Percentiles rank a stretch among this genome's conserved stretches.
Evolutionary conservation across 2,888 invertebrate species (phyloP).

Genomic region (Onthophagus sagittarius): DNA sequence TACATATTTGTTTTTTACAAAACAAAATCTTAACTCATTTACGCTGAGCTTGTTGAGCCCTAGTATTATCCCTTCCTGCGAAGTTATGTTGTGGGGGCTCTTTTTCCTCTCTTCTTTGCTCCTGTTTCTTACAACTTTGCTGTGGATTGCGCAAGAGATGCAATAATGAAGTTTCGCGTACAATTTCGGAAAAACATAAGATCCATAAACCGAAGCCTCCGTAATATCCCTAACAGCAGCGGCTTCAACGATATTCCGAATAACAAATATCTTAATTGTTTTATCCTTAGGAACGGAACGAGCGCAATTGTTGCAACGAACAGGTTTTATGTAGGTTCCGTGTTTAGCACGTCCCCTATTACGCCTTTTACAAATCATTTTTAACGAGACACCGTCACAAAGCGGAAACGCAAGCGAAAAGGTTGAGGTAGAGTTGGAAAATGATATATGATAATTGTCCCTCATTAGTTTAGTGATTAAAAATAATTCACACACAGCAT

Average conservation of each 20-base stretch:
- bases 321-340: conserved; percentile 95
- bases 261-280: conserved; percentile 99
- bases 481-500: too few species aligned
- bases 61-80: conserved; percentile 66
- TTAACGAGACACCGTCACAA: conserved; percentile 18
- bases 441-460: too few species aligned
- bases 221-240: conserved; percentile 98
- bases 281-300: conserved; percentile 99
- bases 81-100: conserved; percentile 91
- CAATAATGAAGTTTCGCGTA: conserved; percentile 99
- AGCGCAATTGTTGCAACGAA: conserved; percentile 99
- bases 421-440: too few species aligned
- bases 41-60: conserved; percentile 59
- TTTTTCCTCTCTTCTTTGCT: conserved; percentile 95
- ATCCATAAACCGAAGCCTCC: conserved; percentile 92
- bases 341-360: conserved; percentile 99
- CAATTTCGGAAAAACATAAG: conserved; percentile 94
- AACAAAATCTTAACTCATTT: too few species aligned
- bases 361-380: conserved; percentile 85
- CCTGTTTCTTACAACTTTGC: conserved; percentile 98
- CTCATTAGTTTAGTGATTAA: too few species aligned
- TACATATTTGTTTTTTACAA: too few species aligned
- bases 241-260: conserved; percentile 98
- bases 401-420: conserved; percentile 31
- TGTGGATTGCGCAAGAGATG: conserved; percentile 99